Evolutionary conservation across 1,140 invertebrate genomes (phyloP).

Genomic region (Goniozus legneri): DNA sequence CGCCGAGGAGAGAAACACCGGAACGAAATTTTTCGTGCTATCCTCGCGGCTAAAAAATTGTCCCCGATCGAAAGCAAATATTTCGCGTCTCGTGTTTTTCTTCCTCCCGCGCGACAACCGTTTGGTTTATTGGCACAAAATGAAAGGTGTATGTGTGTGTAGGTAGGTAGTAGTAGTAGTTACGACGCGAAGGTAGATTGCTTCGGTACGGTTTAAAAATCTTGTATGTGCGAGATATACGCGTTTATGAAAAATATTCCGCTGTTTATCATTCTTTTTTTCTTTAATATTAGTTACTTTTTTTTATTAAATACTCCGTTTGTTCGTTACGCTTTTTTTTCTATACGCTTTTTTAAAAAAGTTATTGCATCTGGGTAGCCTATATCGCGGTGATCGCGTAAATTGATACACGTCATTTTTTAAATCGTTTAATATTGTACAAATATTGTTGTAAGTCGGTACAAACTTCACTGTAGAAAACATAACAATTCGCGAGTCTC

Average conservation of each 20-base stretch:
- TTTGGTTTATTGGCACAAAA: constrained; percentile 47
- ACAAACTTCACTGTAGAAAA: constrained; percentile 56
- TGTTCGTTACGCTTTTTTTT: constrained; percentile 10
- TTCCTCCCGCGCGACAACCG: not conserved
- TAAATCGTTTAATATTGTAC: constrained; percentile 51
- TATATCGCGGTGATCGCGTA: constrained; percentile 49
- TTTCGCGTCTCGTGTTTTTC: not conserved
- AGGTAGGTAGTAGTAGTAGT: too few species aligned
- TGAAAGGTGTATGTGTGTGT: constrained; percentile 45
- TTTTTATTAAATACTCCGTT: constrained; percentile 39
- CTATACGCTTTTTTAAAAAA: constrained; percentile 52
- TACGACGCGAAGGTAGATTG: not conserved
- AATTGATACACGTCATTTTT: too few species aligned
- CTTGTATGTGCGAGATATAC: constrained; percentile 19
- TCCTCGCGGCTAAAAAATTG: too few species aligned
- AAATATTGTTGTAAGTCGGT: constrained; percentile 55
- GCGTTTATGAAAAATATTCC: constrained; percentile 49
- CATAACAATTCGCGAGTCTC: constrained; percentile 48
- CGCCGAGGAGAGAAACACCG: too few species aligned
- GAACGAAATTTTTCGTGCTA: too few species aligned
- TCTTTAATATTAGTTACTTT: too few species aligned
- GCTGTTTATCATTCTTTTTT: too few species aligned
- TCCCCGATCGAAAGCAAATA: too few species aligned
- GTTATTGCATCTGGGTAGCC: constrained; percentile 53
- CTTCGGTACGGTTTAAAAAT: not conserved